A percentile compares a stretch with the other conserved stretches of the same genome.
Conservation (phyloP, 2,113 vertebrate genomes). For the Cheilinus undulatus region DNA sequence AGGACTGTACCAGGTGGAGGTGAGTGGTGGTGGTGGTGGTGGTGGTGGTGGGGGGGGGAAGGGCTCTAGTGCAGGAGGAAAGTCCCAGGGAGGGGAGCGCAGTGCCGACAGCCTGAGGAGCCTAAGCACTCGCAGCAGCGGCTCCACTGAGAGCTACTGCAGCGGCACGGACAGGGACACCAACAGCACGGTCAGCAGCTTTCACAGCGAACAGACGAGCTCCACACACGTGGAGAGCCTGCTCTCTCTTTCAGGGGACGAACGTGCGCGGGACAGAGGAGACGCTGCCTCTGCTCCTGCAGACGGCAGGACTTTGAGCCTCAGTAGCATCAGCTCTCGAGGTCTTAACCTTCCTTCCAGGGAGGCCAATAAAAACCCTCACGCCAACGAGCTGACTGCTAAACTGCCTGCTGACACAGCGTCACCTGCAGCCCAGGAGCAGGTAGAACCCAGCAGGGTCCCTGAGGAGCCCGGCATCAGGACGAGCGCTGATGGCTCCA, state of each 20-base stretch:
- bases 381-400: conserved; percentile 92
- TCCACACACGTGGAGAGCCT: conserved; percentile 96
- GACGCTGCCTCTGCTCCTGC: conserved; percentile 76
- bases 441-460: conserved; percentile 46
- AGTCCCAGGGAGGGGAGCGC: conserved; percentile 88
- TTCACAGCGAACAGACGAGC: conserved; percentile 95
- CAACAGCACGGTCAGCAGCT: conserved; percentile 97
- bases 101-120: conserved; percentile 95
- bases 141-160: conserved; percentile 97
- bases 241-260: conserved; percentile 89
- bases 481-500: conserved; percentile 69
- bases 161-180: conserved; percentile 96
- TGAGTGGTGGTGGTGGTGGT: conserved; percentile 63
- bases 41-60: conserved; percentile 61
- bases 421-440: conserved; percentile 47
- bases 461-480: conserved; percentile 61
- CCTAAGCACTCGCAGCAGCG: conserved; percentile 95
- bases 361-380: conserved; percentile 97
- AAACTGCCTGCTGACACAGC: conserved; percentile 67
- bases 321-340: conserved; percentile 72
- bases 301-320: conserved; percentile 86
- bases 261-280: conserved; percentile 79
- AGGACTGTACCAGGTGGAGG: conserved; percentile 79
- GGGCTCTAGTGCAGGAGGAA: conserved; percentile 76
- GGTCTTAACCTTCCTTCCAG: conserved; percentile 88